Percentiles rank a stretch among this genome's conserved stretches.
phyloP scores from a whole-genome alignment of 2,113 vertebrate genomes.

The Corythoichthys intestinalis region DNA sequence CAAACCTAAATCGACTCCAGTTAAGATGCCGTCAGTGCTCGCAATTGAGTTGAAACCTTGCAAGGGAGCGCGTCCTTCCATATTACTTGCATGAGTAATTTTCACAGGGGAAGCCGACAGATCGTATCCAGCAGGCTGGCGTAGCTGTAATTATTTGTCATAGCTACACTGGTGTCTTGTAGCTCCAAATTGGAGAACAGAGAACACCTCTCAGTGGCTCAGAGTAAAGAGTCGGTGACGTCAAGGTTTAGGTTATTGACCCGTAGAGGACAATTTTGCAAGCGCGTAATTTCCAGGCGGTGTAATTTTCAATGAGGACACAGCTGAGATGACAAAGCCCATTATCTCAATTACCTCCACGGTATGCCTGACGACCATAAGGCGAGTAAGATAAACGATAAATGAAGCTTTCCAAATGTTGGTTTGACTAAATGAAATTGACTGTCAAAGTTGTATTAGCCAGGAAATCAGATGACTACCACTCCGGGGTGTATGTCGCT shows the following conservation, averaged over 20 bases:
- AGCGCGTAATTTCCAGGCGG: conserved; percentile 47
- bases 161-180: neutral
- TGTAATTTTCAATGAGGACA: conserved; percentile 60
- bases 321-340: conserved; percentile 69
- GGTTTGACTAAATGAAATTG: too few relatives aligned
- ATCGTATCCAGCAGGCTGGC: conserved; percentile 4
- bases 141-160: conserved; percentile 12
- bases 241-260: conserved; percentile 45
- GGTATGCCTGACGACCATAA: conserved; percentile 29
- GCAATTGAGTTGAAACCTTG: conserved; percentile 15
- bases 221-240: conserved; percentile 11
- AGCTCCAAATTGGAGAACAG: conserved; percentile 8
- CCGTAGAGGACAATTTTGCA: conserved; percentile 32
- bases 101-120: neutral
- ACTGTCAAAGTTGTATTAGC: too few relatives aligned
- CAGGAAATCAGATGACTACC: too few relatives aligned
- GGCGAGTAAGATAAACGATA: conserved; percentile 8
- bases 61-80: neutral
- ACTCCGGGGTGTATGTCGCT: too few relatives aligned
- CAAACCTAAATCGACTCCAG: neutral
- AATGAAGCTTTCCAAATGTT: too few relatives aligned
- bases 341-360: conserved; percentile 56
- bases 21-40: neutral
- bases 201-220: neutral
- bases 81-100: conserved; percentile 10